phyloP scores from a whole-genome alignment of 2,888 invertebrate species.

The Palloptera scutellata region DNA sequence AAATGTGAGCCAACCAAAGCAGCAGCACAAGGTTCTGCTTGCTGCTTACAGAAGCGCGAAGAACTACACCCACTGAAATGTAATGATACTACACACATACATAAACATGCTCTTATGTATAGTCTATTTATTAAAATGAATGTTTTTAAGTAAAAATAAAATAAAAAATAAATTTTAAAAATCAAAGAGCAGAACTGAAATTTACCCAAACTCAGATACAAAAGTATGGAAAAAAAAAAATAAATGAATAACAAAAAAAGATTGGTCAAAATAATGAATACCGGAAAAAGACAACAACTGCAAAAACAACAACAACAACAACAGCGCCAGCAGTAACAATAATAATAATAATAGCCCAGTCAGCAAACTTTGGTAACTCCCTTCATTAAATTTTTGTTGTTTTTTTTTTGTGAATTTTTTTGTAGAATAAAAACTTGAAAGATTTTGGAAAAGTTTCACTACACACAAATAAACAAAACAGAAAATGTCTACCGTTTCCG shows the following conservation, averaged over 20 bases:
- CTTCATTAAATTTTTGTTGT: too few relatives aligned
- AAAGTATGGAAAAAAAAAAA: conserved; percentile 1
- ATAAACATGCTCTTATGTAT: not conserved
- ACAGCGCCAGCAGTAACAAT: too few relatives aligned
- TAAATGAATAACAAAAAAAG: not conserved
- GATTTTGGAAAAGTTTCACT: conserved; percentile 1
- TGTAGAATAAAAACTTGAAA: conserved; percentile 11
- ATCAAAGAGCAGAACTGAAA: too few relatives aligned
- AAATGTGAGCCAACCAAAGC: not conserved
- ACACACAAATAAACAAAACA: conserved; percentile 23
- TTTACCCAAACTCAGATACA: not conserved
- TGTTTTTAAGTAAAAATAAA: not conserved
- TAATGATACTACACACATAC: not conserved
- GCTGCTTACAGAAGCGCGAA: conserved; percentile 54
- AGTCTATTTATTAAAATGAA: too few relatives aligned
- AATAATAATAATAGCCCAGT: too few relatives aligned
- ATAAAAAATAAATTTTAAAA: not conserved
- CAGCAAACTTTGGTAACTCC: too few relatives aligned
- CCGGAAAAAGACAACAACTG: too few relatives aligned
- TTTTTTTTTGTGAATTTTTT: not conserved
- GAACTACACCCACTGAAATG: conserved; percentile 34
- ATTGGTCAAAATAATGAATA: conserved; percentile 1
- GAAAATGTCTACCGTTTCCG: conserved; percentile 38
- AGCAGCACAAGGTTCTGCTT: conserved; percentile 31
- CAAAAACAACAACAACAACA: too few relatives aligned